Percentiles rank a stretch among this genome's conserved stretches.
Conservation (phyloP, 92 coral and sea anemone genomes). For the Actinostola sp. region DNA sequence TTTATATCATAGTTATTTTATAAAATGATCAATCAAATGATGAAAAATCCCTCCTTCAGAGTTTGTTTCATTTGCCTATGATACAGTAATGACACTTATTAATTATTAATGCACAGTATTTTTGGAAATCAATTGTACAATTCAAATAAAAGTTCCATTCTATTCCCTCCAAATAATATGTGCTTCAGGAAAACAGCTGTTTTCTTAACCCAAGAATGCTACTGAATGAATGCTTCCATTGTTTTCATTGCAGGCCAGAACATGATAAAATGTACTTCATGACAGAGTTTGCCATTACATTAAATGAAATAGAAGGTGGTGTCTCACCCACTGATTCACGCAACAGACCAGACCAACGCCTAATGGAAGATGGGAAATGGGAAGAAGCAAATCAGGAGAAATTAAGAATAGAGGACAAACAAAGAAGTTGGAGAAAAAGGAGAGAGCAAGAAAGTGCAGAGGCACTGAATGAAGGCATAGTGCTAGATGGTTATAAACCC, state of each 20-base stretch:
- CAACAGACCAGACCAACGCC: constrained; percentile 90
- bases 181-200: too few species aligned
- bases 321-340: constrained; percentile 94
- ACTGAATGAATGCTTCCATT: not conserved
- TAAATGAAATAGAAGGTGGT: constrained; percentile 77
- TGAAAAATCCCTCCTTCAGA: too few species aligned
- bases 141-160: too few species aligned
- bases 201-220: not conserved
- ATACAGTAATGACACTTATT: too few species aligned
- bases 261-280: constrained; percentile 89
- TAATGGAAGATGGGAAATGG: constrained; percentile 93
- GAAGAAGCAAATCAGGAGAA: constrained; percentile 97
- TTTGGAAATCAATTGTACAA: too few species aligned
- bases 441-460: constrained; percentile 88
- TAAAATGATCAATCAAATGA: too few species aligned
- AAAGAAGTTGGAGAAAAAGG: constrained; percentile 81
- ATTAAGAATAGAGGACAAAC: constrained; percentile 91
- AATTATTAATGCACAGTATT: too few species aligned
- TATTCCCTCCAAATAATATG: too few species aligned
- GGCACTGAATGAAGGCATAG: constrained; percentile 81
- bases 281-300: constrained; percentile 83
- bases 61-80: too few species aligned
- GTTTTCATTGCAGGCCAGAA: constrained; percentile 57
- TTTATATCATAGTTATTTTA: too few species aligned
- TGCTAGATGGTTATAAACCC: constrained; percentile 90